Evolutionary conservation across 2,888 invertebrate species (phyloP).

Genomic region (Pantelozetes paolii): DNA sequence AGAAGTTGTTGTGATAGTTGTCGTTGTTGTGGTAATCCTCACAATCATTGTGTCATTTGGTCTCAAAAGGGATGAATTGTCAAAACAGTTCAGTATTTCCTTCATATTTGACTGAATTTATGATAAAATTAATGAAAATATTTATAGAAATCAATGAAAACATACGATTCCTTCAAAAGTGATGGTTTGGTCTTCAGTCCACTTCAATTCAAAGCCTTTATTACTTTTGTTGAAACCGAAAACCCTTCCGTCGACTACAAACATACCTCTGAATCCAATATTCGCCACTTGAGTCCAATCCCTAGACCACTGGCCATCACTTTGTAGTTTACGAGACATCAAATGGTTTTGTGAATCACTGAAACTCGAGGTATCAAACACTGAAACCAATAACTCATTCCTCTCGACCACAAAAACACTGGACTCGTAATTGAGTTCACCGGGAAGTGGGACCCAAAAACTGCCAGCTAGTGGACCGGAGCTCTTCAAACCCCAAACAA

Average conservation of each 20-base stretch:
- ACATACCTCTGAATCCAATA: conserved; percentile 3
- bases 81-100: conserved; percentile 10
- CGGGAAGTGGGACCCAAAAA: neutral
- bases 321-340: neutral
- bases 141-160: neutral
- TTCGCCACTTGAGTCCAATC: neutral
- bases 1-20: neutral
- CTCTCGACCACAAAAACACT: neutral
- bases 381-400: neutral
- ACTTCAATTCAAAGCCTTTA: neutral
- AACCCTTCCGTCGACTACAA: neutral
- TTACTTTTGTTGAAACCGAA: neutral
- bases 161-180: neutral
- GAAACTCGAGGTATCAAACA: neutral
- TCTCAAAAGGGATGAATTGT: neutral
- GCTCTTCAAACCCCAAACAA: neutral
- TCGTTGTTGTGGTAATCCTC: neutral
- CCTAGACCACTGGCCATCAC: neutral
- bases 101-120: conserved; percentile 7
- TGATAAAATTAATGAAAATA: neutral
- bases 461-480: neutral
- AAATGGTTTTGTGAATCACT: neutral
- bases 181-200: neutral
- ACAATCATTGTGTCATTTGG: neutral
- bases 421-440: neutral